A percentile compares a stretch with the other conserved stretches of the same genome.
phyloP scores from a whole-genome alignment of 2,888 invertebrate genomes.

The Portevinia maculata region DNA sequence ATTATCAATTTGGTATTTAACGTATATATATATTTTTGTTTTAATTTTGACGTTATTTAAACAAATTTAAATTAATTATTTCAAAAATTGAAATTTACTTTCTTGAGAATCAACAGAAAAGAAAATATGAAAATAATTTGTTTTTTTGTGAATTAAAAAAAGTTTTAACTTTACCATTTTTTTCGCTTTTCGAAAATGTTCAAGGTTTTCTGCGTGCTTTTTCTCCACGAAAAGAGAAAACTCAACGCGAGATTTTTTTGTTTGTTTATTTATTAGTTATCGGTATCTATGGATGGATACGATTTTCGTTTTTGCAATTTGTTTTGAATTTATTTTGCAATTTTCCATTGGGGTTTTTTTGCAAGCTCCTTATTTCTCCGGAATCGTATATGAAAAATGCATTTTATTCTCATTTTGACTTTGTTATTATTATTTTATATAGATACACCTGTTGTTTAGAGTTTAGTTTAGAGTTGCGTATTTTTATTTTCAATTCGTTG shows the following conservation, averaged over 20 bases:
- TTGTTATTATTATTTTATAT: slow-evolving; percentile 23
- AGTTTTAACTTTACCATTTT: slow-evolving; percentile 74
- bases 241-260: slow-evolving; percentile 58
- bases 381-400: slow-evolving; percentile 58
- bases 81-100: slow-evolving; percentile 33
- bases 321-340: slow-evolving; percentile 57
- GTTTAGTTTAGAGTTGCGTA: neutral
- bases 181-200: slow-evolving; percentile 73
- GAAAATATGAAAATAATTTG: slow-evolving; percentile 53
- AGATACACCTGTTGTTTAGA: slow-evolving; percentile 49
- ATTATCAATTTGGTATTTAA: slow-evolving; percentile 54
- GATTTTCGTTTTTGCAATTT: slow-evolving; percentile 31
- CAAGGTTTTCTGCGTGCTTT: slow-evolving; percentile 73
- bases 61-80: slow-evolving; percentile 48
- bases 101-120: slow-evolving; percentile 43
- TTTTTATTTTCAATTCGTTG: slow-evolving; percentile 18
- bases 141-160: slow-evolving; percentile 71
- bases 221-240: slow-evolving; percentile 72
- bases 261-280: slow-evolving; percentile 45
- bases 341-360: slow-evolving; percentile 70
- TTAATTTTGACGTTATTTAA: slow-evolving; percentile 53
- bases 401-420: slow-evolving; percentile 58
- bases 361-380: slow-evolving; percentile 71
- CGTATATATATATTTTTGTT: slow-evolving; percentile 33
- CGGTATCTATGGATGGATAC: slow-evolving; percentile 53